phyloP scores from a whole-genome alignment of 2,113 vertebrate genomes.

The Columbina picui region DNA sequence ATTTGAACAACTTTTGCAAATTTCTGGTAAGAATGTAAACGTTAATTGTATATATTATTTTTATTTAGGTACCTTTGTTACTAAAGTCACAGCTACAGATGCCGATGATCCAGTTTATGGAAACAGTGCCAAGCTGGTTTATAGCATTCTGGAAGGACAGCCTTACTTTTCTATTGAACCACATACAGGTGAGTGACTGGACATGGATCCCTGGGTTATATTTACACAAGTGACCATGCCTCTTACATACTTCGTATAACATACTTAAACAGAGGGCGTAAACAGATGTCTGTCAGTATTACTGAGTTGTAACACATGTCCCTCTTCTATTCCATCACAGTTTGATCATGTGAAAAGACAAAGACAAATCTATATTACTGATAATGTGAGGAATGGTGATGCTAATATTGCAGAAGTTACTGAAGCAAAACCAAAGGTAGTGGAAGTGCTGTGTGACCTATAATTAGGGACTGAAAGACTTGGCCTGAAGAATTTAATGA shows the following conservation, averaged over 20 bases:
- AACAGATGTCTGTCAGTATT: not conserved
- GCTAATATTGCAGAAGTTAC: not conserved
- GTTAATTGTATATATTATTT: slow-evolving; percentile 45
- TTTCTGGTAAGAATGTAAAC: not conserved
- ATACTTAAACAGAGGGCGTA: not conserved
- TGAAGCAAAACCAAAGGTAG: not conserved
- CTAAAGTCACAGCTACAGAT: slow-evolving; percentile 93
- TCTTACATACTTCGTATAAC: not conserved
- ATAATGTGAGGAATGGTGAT: not conserved
- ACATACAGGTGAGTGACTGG: slow-evolving; percentile 85
- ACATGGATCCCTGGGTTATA: not conserved
- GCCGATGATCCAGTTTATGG: slow-evolving; percentile 97
- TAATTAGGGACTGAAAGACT: not conserved
- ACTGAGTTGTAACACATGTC: fast-evolving
- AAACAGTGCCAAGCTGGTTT: slow-evolving; percentile 95
- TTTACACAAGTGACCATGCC: not conserved
- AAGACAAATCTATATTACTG: not conserved
- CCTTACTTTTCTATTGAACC: slow-evolving; percentile 98
- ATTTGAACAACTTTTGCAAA: not conserved
- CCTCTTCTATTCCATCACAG: not conserved
- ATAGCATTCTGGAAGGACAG: slow-evolving; percentile 97
- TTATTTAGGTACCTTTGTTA: slow-evolving; percentile 90
- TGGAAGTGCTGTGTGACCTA: not conserved
- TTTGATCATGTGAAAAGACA: not conserved
- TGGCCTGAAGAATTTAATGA: not conserved